These are phyloP conservation scores for Epinephelus moara DNA, from an alignment of 2,113 vertebrate species.

Conservation along the genomic window DNA sequence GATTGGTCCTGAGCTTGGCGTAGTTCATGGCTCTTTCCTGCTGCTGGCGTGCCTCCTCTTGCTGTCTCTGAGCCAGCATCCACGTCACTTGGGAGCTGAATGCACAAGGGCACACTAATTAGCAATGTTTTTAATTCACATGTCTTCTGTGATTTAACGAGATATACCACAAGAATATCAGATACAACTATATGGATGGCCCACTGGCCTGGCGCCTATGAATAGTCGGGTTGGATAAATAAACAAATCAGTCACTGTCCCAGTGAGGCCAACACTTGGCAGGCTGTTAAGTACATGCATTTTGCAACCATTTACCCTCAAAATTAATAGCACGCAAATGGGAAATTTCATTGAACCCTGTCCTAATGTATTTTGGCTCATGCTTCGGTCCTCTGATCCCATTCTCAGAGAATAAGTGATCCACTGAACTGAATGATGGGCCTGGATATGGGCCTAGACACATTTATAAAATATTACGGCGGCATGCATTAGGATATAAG, in stretches of 20 bases:
- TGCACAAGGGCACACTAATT: constrained; percentile 29
- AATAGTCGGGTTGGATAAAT: constrained; percentile 54
- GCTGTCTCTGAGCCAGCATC: constrained; percentile 99
- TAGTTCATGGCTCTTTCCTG: constrained; percentile 99
- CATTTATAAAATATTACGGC: constrained; percentile 43
- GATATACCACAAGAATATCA: constrained; percentile 7
- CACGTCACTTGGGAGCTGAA: constrained; percentile 98
- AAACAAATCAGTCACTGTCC: constrained; percentile 58
- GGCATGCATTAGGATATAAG: constrained; percentile 8
- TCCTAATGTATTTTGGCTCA: constrained; percentile 68
- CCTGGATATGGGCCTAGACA: constrained; percentile 45
- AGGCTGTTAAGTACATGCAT: constrained; percentile 44
- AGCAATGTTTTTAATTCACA: constrained; percentile 16
- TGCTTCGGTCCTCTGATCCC: constrained; percentile 32
- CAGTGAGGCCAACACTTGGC: constrained; percentile 63
- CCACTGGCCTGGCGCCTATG: constrained; percentile 43
- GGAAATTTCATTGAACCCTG: constrained; percentile 56
- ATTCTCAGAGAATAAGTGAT: constrained; percentile 43
- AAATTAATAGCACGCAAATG: constrained; percentile 67
- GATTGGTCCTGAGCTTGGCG: constrained; percentile 98
- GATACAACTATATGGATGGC: constrained; percentile 15
- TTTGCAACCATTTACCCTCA: constrained; percentile 54
- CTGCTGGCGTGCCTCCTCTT: constrained; percentile 94
- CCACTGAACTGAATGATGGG: constrained; percentile 14
- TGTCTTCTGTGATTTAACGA: constrained; percentile 20